phyloP scores from a whole-genome alignment of 2,113 vertebrate species.

The Prochilodus magdalenae region DNA sequence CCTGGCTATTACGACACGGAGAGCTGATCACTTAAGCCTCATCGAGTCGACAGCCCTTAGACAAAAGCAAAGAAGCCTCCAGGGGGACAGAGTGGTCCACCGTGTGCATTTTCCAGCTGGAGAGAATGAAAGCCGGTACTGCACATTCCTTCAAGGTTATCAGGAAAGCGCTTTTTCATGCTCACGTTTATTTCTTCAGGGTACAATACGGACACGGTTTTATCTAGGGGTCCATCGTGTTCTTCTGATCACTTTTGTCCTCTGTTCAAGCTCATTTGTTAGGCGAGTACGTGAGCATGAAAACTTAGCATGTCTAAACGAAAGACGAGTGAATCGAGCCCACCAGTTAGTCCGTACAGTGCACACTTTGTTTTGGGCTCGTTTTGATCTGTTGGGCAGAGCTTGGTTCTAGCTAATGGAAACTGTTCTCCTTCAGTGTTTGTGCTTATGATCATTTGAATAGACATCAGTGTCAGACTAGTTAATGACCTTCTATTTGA shows the following conservation, averaged over 20 bases:
- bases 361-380: too few species aligned
- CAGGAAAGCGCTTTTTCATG: background rate
- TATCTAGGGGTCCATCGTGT: background rate
- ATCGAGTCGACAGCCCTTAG: background rate
- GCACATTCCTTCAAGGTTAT: background rate
- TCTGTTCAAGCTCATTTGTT: background rate
- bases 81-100: background rate
- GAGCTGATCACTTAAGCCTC: slow-evolving; percentile 22
- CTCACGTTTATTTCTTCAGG: background rate
- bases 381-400: too few species aligned
- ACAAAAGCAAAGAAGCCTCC: background rate
- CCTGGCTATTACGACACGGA: background rate
- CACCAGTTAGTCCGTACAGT: too few species aligned
- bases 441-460: too few species aligned
- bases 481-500: too few species aligned
- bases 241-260: background rate
- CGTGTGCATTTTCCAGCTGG: background rate
- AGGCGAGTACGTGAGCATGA: too few species aligned
- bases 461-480: too few species aligned
- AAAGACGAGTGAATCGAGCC: too few species aligned
- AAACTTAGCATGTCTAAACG: too few species aligned
- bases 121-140: background rate
- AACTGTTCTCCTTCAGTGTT: too few species aligned
- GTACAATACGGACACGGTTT: background rate
- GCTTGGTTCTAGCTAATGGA: too few species aligned